phyloP scores from a whole-genome alignment of 1,140 invertebrate species.

The Drosophila sechellia region DNA sequence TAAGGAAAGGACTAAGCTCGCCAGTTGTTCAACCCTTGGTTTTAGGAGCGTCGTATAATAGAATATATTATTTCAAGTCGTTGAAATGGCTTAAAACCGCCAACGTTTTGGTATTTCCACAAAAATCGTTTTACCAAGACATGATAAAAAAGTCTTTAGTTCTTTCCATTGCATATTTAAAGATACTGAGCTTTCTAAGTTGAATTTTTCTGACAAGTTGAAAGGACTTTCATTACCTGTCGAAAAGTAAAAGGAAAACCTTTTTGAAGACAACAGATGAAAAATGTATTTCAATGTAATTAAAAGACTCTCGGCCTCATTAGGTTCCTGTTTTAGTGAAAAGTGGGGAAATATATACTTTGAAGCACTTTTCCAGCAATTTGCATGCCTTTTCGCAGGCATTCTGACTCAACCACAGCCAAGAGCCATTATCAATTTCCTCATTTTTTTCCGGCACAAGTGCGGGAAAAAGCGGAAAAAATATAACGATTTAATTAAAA shows the following conservation, averaged over 20 bases:
- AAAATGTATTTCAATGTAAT: slow-evolving; percentile 30
- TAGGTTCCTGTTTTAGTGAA: slow-evolving; percentile 13
- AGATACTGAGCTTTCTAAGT: too few species aligned
- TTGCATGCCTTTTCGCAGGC: slow-evolving; percentile 45
- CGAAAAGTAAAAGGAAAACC: neutral
- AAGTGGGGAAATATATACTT: slow-evolving; percentile 12
- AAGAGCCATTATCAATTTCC: slow-evolving; percentile 72
- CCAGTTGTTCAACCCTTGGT: slow-evolving; percentile 52
- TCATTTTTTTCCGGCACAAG: slow-evolving; percentile 4
- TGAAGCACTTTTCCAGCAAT: slow-evolving; percentile 47
- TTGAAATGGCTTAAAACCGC: slow-evolving; percentile 29
- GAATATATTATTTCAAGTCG: slow-evolving; percentile 76
- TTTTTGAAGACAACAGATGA: neutral
- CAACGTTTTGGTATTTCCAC: slow-evolving; percentile 5
- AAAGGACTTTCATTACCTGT: neutral
- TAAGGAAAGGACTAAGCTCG: slow-evolving; percentile 7
- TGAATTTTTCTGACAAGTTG: neutral
- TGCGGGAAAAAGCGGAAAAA: slow-evolving; percentile 4
- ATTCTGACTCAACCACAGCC: slow-evolving; percentile 26
- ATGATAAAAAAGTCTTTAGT: too few species aligned
- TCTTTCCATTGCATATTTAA: too few species aligned
- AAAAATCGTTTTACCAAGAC: neutral
- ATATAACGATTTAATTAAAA: slow-evolving; percentile 75
- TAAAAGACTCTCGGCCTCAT: slow-evolving; percentile 39
- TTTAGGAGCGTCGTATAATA: slow-evolving; percentile 55